Conservation (phyloP, 2,113 vertebrate species). For the Neotoma lepida region DNA sequence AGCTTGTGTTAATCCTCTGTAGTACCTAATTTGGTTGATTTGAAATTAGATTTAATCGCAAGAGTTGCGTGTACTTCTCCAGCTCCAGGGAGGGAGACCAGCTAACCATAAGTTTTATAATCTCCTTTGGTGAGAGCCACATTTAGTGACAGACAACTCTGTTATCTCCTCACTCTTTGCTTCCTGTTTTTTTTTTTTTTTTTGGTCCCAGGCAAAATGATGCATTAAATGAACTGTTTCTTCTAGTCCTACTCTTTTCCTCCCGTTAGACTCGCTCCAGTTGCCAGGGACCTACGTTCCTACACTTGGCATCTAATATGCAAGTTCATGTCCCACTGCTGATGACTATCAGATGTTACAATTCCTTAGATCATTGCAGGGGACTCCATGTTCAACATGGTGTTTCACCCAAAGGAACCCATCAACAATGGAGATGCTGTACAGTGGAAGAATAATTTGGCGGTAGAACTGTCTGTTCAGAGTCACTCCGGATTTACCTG, state of each 20-base stretch:
- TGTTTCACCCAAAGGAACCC: background rate
- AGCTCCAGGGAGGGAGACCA: background rate
- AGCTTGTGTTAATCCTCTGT: constrained; percentile 13
- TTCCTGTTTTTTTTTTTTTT: background rate
- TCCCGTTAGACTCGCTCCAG: background rate
- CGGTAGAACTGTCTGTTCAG: background rate
- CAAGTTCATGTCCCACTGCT: background rate
- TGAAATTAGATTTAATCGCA: constrained; percentile 43
- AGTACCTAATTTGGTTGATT: constrained; percentile 34
- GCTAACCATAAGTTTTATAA: constrained; percentile 1
- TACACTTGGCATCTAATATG: background rate
- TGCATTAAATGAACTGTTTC: background rate
- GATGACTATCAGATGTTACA: background rate
- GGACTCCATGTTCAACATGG: background rate
- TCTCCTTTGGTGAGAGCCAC: constrained; percentile 1
- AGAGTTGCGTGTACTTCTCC: background rate
- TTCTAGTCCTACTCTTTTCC: background rate
- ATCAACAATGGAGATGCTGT: background rate
- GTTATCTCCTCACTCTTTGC: background rate
- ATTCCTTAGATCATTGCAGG: background rate
- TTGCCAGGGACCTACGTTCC: background rate
- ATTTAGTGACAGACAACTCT: background rate
- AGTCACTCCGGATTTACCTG: background rate
- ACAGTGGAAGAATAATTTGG: background rate
- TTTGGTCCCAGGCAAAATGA: background rate